Conservation (phyloP, 2,113 vertebrate species). For the Scopus umbretta region DNA sequence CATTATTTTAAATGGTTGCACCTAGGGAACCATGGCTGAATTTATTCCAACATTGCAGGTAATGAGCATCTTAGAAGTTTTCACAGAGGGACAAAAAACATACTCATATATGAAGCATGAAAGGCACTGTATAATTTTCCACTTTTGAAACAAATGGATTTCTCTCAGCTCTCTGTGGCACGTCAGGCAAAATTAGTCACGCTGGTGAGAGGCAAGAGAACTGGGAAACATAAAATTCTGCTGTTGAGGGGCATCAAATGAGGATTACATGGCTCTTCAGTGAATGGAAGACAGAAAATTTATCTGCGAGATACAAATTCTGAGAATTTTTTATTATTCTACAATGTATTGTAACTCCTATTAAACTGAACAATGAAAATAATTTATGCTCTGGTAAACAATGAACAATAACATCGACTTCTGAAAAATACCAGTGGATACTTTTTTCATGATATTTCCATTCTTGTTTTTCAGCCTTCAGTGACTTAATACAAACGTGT, state of each 20-base stretch:
- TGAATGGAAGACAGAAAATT: neutral
- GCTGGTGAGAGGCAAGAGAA: neutral
- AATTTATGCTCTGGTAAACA: neutral
- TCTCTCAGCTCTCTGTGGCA: neutral
- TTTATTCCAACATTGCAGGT: neutral
- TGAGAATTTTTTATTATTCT: neutral
- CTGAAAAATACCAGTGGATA: neutral
- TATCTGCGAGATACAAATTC: neutral
- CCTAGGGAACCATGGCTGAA: neutral
- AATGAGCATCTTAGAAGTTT: neutral
- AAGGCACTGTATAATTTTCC: neutral
- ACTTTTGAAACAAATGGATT: neutral
- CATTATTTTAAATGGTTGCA: neutral
- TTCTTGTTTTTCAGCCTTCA: neutral
- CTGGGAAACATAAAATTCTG: neutral
- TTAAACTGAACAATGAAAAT: neutral
- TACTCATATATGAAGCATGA: neutral
- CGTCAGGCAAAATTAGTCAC: conserved; percentile 9
- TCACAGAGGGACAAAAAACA: neutral
- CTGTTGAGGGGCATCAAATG: neutral
- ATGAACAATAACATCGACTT: neutral
- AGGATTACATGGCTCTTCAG: neutral
- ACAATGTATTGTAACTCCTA: neutral
- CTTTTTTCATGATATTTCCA: neutral
- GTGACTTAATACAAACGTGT: neutral